Base-by-base conservation (phyloP, 2,888 invertebrate genomes). In the Psylliodes chrysocephalus region DNA sequence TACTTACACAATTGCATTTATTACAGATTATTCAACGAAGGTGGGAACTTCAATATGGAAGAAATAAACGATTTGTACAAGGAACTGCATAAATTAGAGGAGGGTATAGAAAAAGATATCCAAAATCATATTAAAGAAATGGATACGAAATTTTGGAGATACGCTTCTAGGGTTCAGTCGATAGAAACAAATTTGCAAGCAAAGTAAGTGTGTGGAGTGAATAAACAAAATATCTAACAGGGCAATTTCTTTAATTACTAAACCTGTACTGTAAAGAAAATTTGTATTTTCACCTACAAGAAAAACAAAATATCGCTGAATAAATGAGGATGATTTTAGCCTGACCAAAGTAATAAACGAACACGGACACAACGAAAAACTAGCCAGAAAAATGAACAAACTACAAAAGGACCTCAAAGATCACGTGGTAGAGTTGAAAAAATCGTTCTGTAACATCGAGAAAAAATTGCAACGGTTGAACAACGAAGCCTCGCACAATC, bases 61-160 rank as follows among this genome's bases (percentile, higher is more conserved):
- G 78, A 79, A 73, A 68, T 68, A 6, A 75, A 73, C 67, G 38
- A 51, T 25, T 53, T 71, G 1, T 47, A 72, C 15, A 77, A 75
- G 60, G 67, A 60, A 33, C 35, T 75, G 1, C 51, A 42, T 2
- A 75, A 73, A 57, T 54, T 73, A 12, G 66, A 74, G 51, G 60
- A 64, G 38, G 71, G 86, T 77, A 93, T 94, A 93, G 83, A 96
- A 96, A 84, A 94, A 94, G 81, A 95, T 93, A 79, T 98, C 95
- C 64, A 96, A 92, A 73, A 95, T 93, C 84, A 98, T 96, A 82
- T 96, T 96, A 69, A 70, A 44, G 56, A 97, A 85, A 78, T 95
- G 94, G 85, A 97, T 96, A 17, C 1, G 5, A 15, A 38, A 22
- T 64, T 65, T 49, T 40, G 38, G 42, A 42, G 33, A 68, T 69